Base-by-base conservation (phyloP, 2,113 vertebrate genomes). In the Diadophis punctatus region DNA sequence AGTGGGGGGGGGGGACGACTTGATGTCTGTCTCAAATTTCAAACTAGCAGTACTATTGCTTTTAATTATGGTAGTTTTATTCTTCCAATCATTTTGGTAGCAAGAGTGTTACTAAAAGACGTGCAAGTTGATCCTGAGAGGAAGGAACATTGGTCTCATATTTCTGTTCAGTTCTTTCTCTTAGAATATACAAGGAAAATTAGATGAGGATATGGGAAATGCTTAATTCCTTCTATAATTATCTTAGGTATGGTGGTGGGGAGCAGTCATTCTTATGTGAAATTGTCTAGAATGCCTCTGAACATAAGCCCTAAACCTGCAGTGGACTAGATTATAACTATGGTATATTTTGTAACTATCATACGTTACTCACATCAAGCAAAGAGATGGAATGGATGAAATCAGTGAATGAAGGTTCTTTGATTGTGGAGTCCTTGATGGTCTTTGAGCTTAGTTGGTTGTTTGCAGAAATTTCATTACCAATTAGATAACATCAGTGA, bases 1-100 rank as follows among this genome's bases (percentile, higher is more conserved):
- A 2, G 1, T 6, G 6, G 6, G 16, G 60, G 3, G 60, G 3
- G 14, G 7, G 0, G 30, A n/a, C n/a, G 30, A 14, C 12, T 60
- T 68, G 63, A 68, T 5, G 4, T 68, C 63, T 34, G 30, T 68
- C 23, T 14, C 63, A 68, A n/a, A 68, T 43, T 80, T 80, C n/a
- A 80, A 1, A 22, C 34, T 22, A 80, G 22, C 2, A 43, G 18
- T 43, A 80, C 34, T 80, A 39, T 80, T 22, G 20, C 18, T 80
- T 80, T 18, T 80, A 43, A 80, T 39, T 18, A 80, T 80, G 34
- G 1, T 80, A 43, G 39, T 43, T 43, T 80, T 80, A 80, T 39
- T 80, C 18, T 43, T 80, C 74, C 18, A 80, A 80, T 43, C 2
- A 3, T 80, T 80, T 80, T 80, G 34, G 34, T 80, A 80, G 34